Evolutionary conservation across 2,888 invertebrate species (phyloP), one percentile per base, ranked within the genome.

Genomic region (Actias luna): DNA sequence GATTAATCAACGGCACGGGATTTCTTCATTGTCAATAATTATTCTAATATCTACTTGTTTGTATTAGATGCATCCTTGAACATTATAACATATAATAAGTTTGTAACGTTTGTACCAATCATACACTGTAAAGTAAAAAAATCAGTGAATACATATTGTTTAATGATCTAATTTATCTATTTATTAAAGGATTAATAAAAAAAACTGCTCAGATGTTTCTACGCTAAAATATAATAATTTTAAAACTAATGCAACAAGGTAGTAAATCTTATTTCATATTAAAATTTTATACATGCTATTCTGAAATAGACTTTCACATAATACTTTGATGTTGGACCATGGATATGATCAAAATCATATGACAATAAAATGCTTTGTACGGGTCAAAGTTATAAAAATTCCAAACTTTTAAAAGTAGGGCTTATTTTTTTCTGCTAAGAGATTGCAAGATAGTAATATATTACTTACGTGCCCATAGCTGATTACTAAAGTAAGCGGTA

Each of bases 391-490:
- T 50, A 50, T 50, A 50, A 22, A 50, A 50, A 50, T 50, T 50
- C 46, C 10, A 50, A n/a, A 50, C 10, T 25, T 25, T 2, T 50
- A 50, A 25, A 50, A 22, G 46, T 50, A 25, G 46, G 25, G 46
- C 46, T 50, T 25, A 50, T 27, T 57, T 62, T 42, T 58, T 61
- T 61, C 57, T 58, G 33, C 42, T 29, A 27, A 39, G 25, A 61
- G 42, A 42, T 62, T 42, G 39, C 52, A 22, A 76, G 72, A 77
- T 78, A 70, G 67, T 65, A 64, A 64, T 64, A 73, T 74, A 76
- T 78, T 79, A 77, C 79, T 83, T 76, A 76, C 75, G 75, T 76
- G 73, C 77, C 72, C 65, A 69, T 75, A 78, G 75, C 76, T 75
- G 74, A 76, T 77, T 74, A 68, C 67, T 70, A 66, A 75, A 74